Evolutionary conservation across 2,888 invertebrate species (phyloP).

Genomic region (Nebria salina): DNA sequence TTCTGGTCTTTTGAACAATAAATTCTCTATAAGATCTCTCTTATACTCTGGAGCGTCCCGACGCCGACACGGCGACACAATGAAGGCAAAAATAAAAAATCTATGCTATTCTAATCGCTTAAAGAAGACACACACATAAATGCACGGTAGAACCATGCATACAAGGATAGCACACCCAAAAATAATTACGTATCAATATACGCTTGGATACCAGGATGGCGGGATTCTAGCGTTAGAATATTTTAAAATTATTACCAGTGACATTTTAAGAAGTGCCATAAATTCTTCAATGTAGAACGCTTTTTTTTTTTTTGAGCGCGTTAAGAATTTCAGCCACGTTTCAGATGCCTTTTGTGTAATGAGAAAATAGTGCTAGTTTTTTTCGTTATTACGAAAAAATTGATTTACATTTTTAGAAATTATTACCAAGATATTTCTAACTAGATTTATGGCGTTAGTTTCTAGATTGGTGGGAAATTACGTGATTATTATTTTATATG

Average conservation of each 20-base stretch:
- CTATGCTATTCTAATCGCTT: slow-evolving; percentile 38
- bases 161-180: too few species aligned
- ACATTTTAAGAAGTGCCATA: slow-evolving; percentile 24
- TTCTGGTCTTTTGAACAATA: slow-evolving; percentile 24
- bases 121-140: not conserved
- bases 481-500: not conserved
- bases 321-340: too few species aligned
- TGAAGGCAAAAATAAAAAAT: slow-evolving; percentile 23
- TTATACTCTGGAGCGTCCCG: too few species aligned
- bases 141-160: not conserved
- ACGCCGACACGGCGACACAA: slow-evolving; percentile 20
- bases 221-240: slow-evolving; percentile 13
- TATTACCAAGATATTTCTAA: too few species aligned
- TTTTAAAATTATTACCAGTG: slow-evolving; percentile 38
- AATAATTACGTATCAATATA: too few species aligned
- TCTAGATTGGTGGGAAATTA: too few species aligned
- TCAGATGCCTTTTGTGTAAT: slow-evolving; percentile 9
- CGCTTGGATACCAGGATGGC: too few species aligned
- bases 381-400: too few species aligned
- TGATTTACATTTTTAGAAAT: too few species aligned
- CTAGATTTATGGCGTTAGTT: too few species aligned
- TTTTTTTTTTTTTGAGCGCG: slow-evolving; percentile 2
- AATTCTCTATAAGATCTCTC: slow-evolving; percentile 40
- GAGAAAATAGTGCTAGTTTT: slow-evolving; percentile 18
- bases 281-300: slow-evolving; percentile 28